Percentiles rank a stretch among this genome's conserved stretches.
Conservation (phyloP, 2,888 invertebrate genomes). For the Philaethria dido region DNA sequence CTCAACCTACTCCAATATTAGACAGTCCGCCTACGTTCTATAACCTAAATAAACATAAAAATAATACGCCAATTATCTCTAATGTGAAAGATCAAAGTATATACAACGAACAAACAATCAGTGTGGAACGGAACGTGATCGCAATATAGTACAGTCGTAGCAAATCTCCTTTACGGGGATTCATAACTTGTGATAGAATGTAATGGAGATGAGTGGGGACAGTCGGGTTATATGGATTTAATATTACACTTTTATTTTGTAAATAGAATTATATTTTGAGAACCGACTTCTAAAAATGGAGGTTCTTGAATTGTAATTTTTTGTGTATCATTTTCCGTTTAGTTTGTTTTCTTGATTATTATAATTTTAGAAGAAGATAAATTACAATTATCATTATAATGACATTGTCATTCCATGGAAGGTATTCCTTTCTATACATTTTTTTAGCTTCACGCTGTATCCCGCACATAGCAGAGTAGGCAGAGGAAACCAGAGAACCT, state of each 20-base stretch:
- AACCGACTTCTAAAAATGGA: too few relatives aligned
- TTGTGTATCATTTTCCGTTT: too few relatives aligned
- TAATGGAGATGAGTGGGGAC: constrained; percentile 18
- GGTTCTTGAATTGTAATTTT: too few relatives aligned
- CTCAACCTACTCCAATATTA: not conserved
- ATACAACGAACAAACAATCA: constrained; percentile 44
- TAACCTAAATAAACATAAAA: constrained; percentile 27
- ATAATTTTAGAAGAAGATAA: too few relatives aligned
- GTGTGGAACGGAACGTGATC: constrained; percentile 36
- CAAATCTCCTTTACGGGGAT: constrained; percentile 30
- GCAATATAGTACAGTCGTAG: constrained; percentile 34
- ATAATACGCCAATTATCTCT: constrained; percentile 25
- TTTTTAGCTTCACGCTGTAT: too few relatives aligned
- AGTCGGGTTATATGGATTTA: constrained; percentile 12
- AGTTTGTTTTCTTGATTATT: too few relatives aligned
- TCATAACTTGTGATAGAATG: constrained; percentile 34
- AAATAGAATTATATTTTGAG: not conserved
- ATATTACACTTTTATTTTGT: constrained; percentile 2
- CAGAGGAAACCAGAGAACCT: too few relatives aligned
- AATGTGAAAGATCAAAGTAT: constrained; percentile 26
- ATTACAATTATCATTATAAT: not conserved
- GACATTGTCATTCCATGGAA: too few relatives aligned
- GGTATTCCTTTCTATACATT: too few relatives aligned
- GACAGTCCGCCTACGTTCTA: not conserved
- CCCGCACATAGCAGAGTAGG: too few relatives aligned